phyloP scores from a whole-genome alignment of 2,113 vertebrate species.

The Nannospalax galili region DNA sequence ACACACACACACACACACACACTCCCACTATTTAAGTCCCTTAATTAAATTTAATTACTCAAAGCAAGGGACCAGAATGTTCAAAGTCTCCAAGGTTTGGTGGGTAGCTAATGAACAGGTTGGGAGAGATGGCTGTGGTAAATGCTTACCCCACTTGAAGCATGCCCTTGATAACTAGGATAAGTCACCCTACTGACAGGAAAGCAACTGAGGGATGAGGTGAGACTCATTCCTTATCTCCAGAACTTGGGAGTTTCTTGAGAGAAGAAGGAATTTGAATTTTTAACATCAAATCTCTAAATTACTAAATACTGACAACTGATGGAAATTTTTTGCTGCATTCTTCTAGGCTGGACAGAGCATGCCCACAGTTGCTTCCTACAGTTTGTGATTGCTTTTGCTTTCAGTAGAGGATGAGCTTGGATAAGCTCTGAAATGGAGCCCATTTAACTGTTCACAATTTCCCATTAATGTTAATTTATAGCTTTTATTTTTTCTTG shows the following conservation, averaged over 20 bases:
- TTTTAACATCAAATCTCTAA: constrained; percentile 15
- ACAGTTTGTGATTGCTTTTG: background rate
- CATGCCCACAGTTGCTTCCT: background rate
- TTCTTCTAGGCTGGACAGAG: background rate
- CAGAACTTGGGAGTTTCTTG: background rate
- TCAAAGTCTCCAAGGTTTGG: background rate
- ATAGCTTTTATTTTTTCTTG: background rate
- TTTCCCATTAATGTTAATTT: constrained; percentile 17
- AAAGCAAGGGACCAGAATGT: background rate
- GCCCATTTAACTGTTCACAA: background rate
- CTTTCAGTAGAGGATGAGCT: background rate
- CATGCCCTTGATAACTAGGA: background rate
- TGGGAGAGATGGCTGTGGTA: background rate
- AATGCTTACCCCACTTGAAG: background rate
- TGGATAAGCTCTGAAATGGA: constrained; percentile 27
- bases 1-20: too few relatives aligned
- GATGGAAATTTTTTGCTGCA: constrained; percentile 45
- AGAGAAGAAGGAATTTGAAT: constrained; percentile 30
- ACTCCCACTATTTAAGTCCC: constrained; percentile 44
- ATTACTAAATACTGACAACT: background rate
- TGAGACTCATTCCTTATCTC: background rate
- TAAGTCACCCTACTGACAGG: background rate
- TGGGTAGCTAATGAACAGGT: background rate
- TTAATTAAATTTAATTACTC: constrained; percentile 33
- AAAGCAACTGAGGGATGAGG: background rate